Evolutionary conservation across 1,140 invertebrate species (phyloP), one percentile per base, ranked within the genome.

Genomic region (Drosophila subpulchrella): DNA sequence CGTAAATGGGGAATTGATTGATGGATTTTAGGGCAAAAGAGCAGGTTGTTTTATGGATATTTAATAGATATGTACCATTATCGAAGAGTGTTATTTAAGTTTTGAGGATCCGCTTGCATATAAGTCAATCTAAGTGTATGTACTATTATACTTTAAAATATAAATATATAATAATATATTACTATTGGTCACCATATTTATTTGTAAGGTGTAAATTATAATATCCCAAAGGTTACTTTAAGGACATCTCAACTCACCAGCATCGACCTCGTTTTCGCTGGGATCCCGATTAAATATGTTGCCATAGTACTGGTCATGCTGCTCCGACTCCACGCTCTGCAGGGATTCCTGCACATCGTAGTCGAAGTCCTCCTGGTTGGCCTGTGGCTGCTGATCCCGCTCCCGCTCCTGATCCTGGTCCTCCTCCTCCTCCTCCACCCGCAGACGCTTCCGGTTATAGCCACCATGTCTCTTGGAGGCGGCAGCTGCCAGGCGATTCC

Each of bases 291-390:
- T 63, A 47, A 92, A 91, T 59, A 91, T 79, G 46, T 93, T 89
- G 30, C 93, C 92, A 67, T 93, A 93, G 73, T 93, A 92, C 39
- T 93, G 92, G 67, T 93, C 90, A 36, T 93, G 94, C 73, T 94
- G 94, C 85, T 95, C 94, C 11, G 94, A 95, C 81, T 95, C 95
- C 6, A 95, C 95, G 70, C 94, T 95, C 91, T 95, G 94, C 84
- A 95, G 89, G n/a, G 91, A 84, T 32, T 93, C 91, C 81, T 93
- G 92, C 4, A 92, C 86, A 73, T 90, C 80, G 51, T 76, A 68
- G 32, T 91, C 85, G 70, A 92, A 75, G 78, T 92, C 92, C 48
- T 83, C 73, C 17, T 81, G 74, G 56, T 72, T 81, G 39, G 84
- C 70, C 48, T 90, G 61, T 0, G 67, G 48, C 58, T 75, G 63